Base-by-base conservation (phyloP, 2,797 vertebrate species). In the Melanogrammus aeglefinus region DNA sequence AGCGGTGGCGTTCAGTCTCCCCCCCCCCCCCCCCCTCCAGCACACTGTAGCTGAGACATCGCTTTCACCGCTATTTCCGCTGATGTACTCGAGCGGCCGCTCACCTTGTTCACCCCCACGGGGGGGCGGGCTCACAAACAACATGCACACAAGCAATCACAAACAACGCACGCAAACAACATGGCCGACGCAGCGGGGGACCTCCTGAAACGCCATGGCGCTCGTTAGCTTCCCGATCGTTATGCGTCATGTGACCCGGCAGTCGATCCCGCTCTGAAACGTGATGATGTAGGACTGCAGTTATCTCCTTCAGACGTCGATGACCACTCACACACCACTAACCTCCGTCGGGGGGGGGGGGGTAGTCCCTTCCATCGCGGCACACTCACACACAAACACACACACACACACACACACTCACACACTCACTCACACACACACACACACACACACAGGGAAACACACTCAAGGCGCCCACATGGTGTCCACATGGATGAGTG, bases 201-300 rank as follows among this genome's bases (percentile, higher is more conserved):
- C 90, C 88, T 91, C 89, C 91, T 86, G 83, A 86, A 81, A 78
- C 85, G 77, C 80, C 82, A 73, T 63, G 75, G 87, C 39, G 73
- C 88, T 90, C 80, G 71, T 89, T 88, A 80, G 47, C 84, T 85
- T 78, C 80, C 79, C 77, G 75, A 76, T 86, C 87, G 80, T 91
- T 91, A 90, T 85, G 86, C 83, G 5, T 90, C 88, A 92, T 89
- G 84, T 18, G 6, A 41, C 69, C 70, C 76, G 12, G 77, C 85
- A 72, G 82, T 86, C 77, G 4, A 81, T 84, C 84, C 81, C 29
- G 47, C 83, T 86, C 88, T 90, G 88, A 79, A 81, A 85, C 79
- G 79, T 79, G 84, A 84, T 89, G 90, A 91, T 90, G 86, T 86
- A 86, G 83, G 86, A 85, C 76, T 72, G 78, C 74, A 79, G 80